Conservation (phyloP, 2,113 vertebrate genomes). For the Laticauda laticaudata region DNA sequence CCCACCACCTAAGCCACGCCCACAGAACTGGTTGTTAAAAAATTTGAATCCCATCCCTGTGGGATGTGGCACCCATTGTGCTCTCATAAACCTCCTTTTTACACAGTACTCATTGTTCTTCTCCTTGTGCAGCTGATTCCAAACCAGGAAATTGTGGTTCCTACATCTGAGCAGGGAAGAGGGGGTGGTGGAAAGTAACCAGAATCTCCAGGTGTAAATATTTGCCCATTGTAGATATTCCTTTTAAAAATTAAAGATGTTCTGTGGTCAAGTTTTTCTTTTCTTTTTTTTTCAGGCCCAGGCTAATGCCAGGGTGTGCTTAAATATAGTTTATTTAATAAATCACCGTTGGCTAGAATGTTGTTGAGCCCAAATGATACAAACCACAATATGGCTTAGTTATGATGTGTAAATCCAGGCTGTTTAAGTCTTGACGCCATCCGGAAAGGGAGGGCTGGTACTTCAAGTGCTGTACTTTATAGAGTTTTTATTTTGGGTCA, state of each 20-base stretch:
- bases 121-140: not conserved
- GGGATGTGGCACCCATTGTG: too few species aligned
- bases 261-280: not conserved
- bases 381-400: not conserved
- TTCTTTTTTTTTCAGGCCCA: not conserved
- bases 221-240: not conserved
- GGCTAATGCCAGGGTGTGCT: not conserved
- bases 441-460: not conserved
- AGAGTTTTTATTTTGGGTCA: not conserved
- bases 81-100: too few species aligned
- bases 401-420: not conserved
- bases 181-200: not conserved
- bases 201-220: not conserved
- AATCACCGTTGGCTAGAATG: not conserved
- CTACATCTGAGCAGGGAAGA: not conserved
- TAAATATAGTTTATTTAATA: not conserved
- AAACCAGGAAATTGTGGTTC: constrained; percentile 2
- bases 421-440: not conserved
- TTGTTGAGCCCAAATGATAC: not conserved
- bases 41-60: too few species aligned
- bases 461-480: not conserved
- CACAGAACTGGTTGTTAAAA: too few species aligned
- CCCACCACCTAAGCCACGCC: too few species aligned
- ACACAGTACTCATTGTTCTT: too few species aligned
- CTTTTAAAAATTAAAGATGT: not conserved